Evolutionary conservation across 2,113 vertebrate genomes (phyloP).

Genomic region (Mugil cephalus): DNA sequence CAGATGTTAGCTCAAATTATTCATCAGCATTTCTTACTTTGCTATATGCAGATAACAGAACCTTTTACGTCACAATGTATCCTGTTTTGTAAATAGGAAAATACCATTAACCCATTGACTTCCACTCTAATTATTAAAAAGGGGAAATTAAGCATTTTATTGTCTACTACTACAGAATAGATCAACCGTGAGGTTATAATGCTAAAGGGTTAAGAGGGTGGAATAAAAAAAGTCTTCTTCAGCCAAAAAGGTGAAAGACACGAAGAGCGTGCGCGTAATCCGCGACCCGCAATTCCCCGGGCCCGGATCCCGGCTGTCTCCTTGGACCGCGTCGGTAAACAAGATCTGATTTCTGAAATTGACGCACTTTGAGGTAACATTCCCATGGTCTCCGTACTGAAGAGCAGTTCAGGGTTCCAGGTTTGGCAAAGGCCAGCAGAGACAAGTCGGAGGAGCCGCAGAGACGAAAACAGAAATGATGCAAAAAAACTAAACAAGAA

Average conservation of each 20-base stretch:
- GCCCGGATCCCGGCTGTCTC: constrained; percentile 62
- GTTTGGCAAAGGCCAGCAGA: constrained; percentile 52
- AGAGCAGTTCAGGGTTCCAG: constrained; percentile 44
- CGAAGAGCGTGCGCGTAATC: constrained; percentile 55
- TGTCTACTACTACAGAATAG: no score
- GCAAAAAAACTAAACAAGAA: background rate
- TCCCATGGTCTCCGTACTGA: constrained; percentile 53
- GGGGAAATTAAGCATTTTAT: no score
- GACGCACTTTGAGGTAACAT: constrained; percentile 62
- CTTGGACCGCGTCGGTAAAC: constrained; percentile 63
- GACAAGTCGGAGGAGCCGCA: constrained; percentile 19
- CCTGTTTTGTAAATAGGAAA: background rate
- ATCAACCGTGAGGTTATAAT: no score
- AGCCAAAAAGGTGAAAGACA: constrained; percentile 48
- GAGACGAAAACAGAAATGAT: constrained; percentile 28
- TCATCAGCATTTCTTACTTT: background rate
- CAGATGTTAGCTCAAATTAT: constrained; percentile 7
- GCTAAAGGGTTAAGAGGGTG: no score
- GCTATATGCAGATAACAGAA: no score
- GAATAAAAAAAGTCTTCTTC: constrained; percentile 3
- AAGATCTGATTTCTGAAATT: constrained; percentile 73
- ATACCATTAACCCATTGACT: no score
- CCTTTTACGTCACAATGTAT: no score
- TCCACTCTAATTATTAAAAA: no score
- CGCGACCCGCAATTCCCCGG: constrained; percentile 52